A percentile compares a stretch with the other conserved stretches of the same genome.
phyloP scores from a whole-genome alignment of 2,797 vertebrate genomes.

The Valencia hispanica region DNA sequence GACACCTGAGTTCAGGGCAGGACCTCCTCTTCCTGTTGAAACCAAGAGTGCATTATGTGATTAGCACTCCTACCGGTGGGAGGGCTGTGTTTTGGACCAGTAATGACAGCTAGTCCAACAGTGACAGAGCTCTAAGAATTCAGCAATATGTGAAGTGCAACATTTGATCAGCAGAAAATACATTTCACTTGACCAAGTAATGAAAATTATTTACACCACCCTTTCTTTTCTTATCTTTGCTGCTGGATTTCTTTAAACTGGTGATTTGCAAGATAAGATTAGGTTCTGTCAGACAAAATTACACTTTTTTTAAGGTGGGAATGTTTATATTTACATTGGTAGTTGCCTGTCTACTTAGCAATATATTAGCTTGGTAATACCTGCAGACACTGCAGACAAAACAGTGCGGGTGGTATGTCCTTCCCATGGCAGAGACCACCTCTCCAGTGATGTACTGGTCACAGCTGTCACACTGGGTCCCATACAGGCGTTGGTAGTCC shows the following conservation, averaged over 20 bases:
- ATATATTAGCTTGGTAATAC: constrained; percentile 32
- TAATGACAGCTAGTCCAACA: no score
- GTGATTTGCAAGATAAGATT: background rate
- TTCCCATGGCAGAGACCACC: constrained; percentile 93
- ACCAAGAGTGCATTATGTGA: no score
- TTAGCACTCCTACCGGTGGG: no score
- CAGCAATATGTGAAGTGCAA: background rate
- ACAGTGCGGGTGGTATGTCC: constrained; percentile 95
- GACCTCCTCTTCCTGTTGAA: no score
- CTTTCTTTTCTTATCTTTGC: background rate
- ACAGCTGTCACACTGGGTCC: constrained; percentile 95
- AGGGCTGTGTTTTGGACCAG: no score
- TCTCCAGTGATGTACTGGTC: constrained; percentile 94
- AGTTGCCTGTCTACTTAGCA: background rate
- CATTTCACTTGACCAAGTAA: background rate
- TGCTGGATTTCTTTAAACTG: background rate
- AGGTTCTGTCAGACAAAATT: background rate
- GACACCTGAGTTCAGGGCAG: no score
- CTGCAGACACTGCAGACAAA: constrained; percentile 96
- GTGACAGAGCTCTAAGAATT: background rate
- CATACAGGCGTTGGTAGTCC: constrained; percentile 96
- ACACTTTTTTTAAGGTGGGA: background rate
- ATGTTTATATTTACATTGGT: background rate
- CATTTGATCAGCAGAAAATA: background rate
- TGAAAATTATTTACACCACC: background rate